These are phyloP conservation scores for Poecilia velifera DNA, from an alignment of 2,797 vertebrate genomes.

Conservation along the genomic window DNA sequence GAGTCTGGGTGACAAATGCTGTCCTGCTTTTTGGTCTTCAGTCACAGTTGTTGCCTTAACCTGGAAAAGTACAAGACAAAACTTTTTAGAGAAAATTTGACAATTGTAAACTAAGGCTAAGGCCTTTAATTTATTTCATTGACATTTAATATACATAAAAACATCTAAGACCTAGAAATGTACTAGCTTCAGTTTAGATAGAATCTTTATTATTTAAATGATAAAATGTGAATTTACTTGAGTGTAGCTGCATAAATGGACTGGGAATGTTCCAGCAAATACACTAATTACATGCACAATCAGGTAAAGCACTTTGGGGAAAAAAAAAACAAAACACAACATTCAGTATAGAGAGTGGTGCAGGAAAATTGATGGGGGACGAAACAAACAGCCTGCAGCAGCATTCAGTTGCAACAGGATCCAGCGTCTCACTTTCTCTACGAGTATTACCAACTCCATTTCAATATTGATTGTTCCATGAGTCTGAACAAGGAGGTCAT, in stretches of 20 bases:
- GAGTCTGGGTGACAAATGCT: constrained; percentile 32
- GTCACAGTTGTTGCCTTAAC: constrained; percentile 55
- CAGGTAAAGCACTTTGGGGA: constrained; percentile 20
- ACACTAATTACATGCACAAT: neutral
- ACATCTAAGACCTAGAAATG: neutral
- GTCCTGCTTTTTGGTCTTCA: constrained; percentile 30
- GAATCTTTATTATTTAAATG: neutral
- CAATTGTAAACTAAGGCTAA: neutral
- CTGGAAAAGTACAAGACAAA: constrained; percentile 61
- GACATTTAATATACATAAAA: neutral
- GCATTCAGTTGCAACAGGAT: constrained; percentile 20
- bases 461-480: constrained; percentile 44
- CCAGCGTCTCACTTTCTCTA: constrained; percentile 2
- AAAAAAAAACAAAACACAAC: neutral
- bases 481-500: constrained; percentile 22
- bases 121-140: neutral
- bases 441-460: constrained; percentile 36
- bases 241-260: neutral
- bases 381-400: constrained; percentile 12
- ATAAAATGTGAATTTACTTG: neutral
- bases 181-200: neutral
- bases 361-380: constrained; percentile 12
- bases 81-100: neutral
- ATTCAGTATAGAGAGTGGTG: constrained; percentile 7
- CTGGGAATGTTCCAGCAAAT: constrained; percentile 2